Evolutionary conservation across 2,888 invertebrate species (phyloP), one percentile per base, ranked within the genome.

Genomic region (Portevinia maculata): DNA sequence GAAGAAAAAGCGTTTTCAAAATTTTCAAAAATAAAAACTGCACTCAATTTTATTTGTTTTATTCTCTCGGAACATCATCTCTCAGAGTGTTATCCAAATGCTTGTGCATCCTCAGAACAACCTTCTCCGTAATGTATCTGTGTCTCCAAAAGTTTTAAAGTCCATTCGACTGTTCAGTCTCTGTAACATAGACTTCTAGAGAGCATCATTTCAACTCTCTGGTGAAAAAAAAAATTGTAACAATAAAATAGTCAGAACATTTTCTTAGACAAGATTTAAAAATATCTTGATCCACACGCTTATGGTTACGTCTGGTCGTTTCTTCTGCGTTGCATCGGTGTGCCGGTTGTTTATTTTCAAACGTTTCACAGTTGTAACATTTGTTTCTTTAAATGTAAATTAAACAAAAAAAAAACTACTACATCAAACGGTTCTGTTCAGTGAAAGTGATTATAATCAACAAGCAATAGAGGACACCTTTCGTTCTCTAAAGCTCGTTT

Each of bases 111-210:
- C 9, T 37, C 78, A 64, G 44, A 44, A 52, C 15, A 59, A 28
- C n/a, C 62, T 34, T 57, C 65, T 65, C 65, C 65, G 34, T 24
- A 28, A 53, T 32, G 41, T 67, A 57, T 62, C 32, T 81, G 76
- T 71, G 83, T 78, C 83, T 83, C 78, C 83, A 76, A 83, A 64
- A 74, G 60, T 76, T 81, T 52, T 64, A 59, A 65, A 67, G 60
- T 62, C 76, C 71, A 76, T 76, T 48, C 59, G 13, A 28, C 46
- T 32, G 67, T 64, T 78, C 79, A 84, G 84, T 84, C 73, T 79
- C 48, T 62, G 69, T 48, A 64, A 32, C 64, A 53, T 59, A 74
- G 73, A 84, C 84, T 79, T 73, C 73, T 64, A 53, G 79, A 69
- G 84, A 79, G 74, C 69, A 83, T 73, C 83, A 64, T 44, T 19